Percentiles rank a stretch among this genome's conserved stretches.
Conservation (phyloP, 2,113 vertebrate genomes). For the Spermophilus dauricus region DNA sequence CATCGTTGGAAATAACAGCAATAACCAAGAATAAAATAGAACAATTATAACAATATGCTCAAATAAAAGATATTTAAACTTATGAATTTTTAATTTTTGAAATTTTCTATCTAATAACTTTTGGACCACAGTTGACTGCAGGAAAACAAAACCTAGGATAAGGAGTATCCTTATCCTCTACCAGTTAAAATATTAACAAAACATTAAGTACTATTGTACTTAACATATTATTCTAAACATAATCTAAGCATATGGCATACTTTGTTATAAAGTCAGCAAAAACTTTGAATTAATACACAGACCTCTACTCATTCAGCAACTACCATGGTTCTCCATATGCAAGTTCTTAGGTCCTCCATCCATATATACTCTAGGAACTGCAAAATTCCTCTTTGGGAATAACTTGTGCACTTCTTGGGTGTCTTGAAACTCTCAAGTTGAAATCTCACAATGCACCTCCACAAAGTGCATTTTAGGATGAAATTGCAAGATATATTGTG, state of each 20-base stretch:
- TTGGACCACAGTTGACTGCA: not conserved
- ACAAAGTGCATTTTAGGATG: not conserved
- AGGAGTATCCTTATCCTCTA: no score
- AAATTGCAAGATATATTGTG: not conserved
- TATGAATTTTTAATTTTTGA: not conserved
- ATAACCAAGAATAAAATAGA: not conserved
- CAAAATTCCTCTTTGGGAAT: not conserved
- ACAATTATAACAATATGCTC: not conserved
- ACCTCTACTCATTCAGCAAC: not conserved
- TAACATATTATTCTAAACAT: conserved; percentile 24
- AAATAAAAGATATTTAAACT: not conserved
- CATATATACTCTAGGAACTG: not conserved
- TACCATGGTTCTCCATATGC: not conserved
- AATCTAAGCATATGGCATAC: not conserved
- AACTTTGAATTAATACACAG: not conserved
- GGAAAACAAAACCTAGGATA: not conserved
- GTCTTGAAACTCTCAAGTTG: not conserved
- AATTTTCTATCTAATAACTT: conserved; percentile 6
- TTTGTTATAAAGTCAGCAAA: conserved; percentile 37
- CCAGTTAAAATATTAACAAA: no score
- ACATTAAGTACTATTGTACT: not conserved
- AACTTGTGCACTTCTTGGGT: not conserved
- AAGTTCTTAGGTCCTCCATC: not conserved
- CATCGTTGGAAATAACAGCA: not conserved
- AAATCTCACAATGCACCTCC: not conserved